These are phyloP conservation scores for Mus spicilegus DNA, from an alignment of 2,113 vertebrate species.

Conservation along the genomic window DNA sequence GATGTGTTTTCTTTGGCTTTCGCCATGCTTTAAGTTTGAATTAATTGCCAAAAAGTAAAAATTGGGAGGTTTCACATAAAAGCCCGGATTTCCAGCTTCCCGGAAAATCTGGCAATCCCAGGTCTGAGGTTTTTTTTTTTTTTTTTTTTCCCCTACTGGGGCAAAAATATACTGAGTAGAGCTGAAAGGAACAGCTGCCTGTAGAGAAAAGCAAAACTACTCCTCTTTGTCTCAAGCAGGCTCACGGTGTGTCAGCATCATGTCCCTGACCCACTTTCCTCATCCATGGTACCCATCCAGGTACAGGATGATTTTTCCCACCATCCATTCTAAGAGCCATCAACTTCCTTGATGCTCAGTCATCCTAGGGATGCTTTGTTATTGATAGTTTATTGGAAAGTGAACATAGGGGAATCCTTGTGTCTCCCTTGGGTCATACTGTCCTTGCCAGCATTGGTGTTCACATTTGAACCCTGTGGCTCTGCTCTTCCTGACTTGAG, in stretches of 20 bases:
- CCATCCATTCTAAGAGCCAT: background rate
- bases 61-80: constrained; percentile 73
- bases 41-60: constrained; percentile 73
- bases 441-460: background rate
- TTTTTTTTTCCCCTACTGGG: constrained; percentile 26
- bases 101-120: constrained; percentile 67
- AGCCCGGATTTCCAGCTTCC: constrained; percentile 74
- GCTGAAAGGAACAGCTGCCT: background rate
- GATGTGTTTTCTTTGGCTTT: constrained; percentile 74
- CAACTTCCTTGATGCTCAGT: background rate
- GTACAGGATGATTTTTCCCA: background rate
- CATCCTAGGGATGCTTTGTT: background rate
- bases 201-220: background rate
- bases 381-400: background rate
- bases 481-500: background rate
- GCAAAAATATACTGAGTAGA: background rate
- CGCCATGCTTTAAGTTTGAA: constrained; percentile 56
- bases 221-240: background rate
- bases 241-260: background rate
- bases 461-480: background rate
- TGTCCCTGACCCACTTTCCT: background rate
- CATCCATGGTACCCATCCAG: background rate
- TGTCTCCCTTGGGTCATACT: background rate
- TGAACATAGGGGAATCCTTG: background rate
- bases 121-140: background rate